Percentiles rank a stretch among this genome's conserved stretches.
Conservation (phyloP, 2,113 vertebrate genomes). For the Heteronetta atricapilla region DNA sequence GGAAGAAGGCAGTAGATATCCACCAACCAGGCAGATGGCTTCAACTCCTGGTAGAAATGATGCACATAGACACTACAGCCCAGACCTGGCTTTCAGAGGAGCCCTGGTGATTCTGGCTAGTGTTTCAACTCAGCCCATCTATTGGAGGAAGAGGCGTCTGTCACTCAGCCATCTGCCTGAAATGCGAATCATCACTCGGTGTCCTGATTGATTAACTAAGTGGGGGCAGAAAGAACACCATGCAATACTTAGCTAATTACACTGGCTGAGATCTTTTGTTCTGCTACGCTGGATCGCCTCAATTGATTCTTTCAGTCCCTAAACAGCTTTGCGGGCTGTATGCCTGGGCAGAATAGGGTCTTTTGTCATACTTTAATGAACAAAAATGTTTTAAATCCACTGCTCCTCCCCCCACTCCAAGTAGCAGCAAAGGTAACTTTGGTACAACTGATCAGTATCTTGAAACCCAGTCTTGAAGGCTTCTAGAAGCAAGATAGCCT, state of each 20-base stretch:
- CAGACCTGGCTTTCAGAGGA: neutral
- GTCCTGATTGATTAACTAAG: neutral
- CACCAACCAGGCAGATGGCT: neutral
- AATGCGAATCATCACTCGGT: neutral
- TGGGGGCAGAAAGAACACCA: neutral
- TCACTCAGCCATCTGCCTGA: neutral
- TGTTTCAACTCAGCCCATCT: neutral
- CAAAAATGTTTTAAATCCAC: conserved; percentile 24
- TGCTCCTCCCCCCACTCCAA: neutral
- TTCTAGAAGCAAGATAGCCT: neutral
- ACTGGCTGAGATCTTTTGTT: conserved; percentile 3
- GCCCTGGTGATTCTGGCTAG: neutral
- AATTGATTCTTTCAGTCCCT: conserved; percentile 50
- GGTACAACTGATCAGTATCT: neutral
- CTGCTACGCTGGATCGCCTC: conserved; percentile 25
- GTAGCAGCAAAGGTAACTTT: neutral
- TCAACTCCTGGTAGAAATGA: neutral
- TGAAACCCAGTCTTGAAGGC: neutral
- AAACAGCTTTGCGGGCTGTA: conserved; percentile 42
- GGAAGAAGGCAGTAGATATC: neutral
- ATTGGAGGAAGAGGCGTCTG: neutral
- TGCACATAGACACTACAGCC: neutral
- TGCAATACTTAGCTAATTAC: conserved; percentile 52
- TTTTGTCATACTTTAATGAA: conserved; percentile 37
- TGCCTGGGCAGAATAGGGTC: conserved; percentile 24